Base-by-base conservation (phyloP, 2,113 vertebrate species). In the Aptenodytes patagonicus region DNA sequence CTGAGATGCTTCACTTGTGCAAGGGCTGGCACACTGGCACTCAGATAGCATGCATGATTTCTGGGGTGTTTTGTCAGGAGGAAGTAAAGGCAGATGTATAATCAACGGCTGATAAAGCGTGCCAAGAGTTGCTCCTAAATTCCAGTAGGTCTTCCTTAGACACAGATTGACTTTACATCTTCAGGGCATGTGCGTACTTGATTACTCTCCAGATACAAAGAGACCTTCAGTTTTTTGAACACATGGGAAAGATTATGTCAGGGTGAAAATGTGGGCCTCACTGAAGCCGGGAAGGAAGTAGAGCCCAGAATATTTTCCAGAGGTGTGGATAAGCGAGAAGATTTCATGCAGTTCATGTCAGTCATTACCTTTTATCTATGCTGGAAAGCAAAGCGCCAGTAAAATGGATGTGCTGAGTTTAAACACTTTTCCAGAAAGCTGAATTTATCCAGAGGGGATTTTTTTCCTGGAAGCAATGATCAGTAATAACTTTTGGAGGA, bases 241-340 rank as follows among this genome's bases (percentile, higher is more conserved):
- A 83, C 77, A 42, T 87, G 90, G 92, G 91, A 92, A 84, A 94
- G 78, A 95, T 84, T 97, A 97, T 97, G 94, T 97, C 93, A 94
- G 96, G 81, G 47, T 92, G 66, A 96, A 96, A 93, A 92, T 55
- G 81, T 94, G 93, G 78, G 79, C 91, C 83, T 55, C n/a, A 70
- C 36, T 3, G 68, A 95, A 95, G 91, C 72, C 10, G 57, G 95
- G 84, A 90, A 97, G 92, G 96, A 98, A 97, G 94, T 77, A 58
- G 77, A 97, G 42, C 72, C 83, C 85, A 95, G 82, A 13, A 77
- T 96, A 93, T 86, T 95, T 97, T 97, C 82, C 87, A 97, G 65
- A 97, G 92, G 90, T 89, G 89, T 95, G 92, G 81, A 84, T 91
- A 89, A 82, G 57, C 0, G 0, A 75, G 66, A 94, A 87, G 91